Evolutionary conservation across 2,113 vertebrate species (phyloP).

Genomic region (Protomyctophum bolini): DNA sequence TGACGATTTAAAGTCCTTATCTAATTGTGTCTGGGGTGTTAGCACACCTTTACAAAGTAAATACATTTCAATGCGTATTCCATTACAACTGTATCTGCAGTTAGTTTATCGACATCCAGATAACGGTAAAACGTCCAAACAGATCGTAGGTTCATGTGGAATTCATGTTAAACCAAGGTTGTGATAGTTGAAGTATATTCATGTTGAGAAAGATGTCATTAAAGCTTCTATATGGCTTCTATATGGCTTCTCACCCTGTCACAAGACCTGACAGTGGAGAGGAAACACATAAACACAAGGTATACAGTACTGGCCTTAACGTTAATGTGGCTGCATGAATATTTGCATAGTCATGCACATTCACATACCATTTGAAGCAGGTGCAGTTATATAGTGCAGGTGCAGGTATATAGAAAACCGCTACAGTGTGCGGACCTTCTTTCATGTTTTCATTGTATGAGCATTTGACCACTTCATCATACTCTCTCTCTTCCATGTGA

Average conservation of each 20-base stretch:
- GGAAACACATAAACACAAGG: background rate
- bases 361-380: too few species aligned
- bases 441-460: too few species aligned
- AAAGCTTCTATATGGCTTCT: background rate
- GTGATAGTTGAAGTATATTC: background rate
- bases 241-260: too few species aligned
- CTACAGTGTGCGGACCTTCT: too few species aligned
- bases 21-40: conserved; percentile 33
- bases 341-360: too few species aligned
- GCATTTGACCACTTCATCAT: background rate
- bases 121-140: too few species aligned
- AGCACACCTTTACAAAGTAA: conserved; percentile 17
- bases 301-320: background rate
- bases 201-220: background rate
- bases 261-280: background rate
- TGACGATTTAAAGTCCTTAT: background rate
- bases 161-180: conserved; percentile 37
- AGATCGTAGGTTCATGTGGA: background rate
- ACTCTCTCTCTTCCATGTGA: background rate
- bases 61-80: conserved; percentile 10
- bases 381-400: too few species aligned
- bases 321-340: background rate
- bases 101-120: conserved; percentile 17
- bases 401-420: too few species aligned
- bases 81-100: background rate